These are phyloP conservation scores for Rutilus rutilus DNA, from an alignment of 2,113 vertebrate genomes.

Conservation along the genomic window DNA sequence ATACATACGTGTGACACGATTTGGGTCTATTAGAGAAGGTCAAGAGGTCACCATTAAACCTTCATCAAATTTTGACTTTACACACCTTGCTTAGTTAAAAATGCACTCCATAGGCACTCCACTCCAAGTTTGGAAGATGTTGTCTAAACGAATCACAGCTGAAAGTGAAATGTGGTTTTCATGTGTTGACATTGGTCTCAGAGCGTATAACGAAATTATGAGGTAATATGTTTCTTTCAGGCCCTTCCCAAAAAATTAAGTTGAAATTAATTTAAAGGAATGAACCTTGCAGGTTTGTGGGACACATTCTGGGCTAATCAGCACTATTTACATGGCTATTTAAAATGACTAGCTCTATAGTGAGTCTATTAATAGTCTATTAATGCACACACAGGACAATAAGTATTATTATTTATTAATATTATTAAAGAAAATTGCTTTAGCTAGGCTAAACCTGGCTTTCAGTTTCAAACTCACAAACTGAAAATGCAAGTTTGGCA, in stretches of 20 bases:
- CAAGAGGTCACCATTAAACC: not conserved
- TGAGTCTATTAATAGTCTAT: no score
- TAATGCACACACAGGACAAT: not conserved
- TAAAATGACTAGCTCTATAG: not conserved
- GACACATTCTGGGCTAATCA: no score
- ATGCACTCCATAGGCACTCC: not conserved
- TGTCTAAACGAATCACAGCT: conserved; percentile 12
- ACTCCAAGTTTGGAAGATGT: not conserved
- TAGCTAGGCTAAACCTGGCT: not conserved
- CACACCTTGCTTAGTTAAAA: not conserved
- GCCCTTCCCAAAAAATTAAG: no score
- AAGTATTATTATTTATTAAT: not conserved
- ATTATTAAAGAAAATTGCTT: not conserved
- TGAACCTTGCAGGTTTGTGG: no score
- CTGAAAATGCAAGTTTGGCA: not conserved
- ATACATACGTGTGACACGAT: not conserved
- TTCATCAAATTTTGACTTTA: not conserved
- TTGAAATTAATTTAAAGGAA: no score
- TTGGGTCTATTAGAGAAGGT: not conserved
- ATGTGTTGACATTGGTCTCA: not conserved
- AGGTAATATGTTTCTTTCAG: not conserved
- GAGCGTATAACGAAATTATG: not conserved
- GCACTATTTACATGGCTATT: not conserved
- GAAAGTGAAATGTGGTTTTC: conserved; percentile 4
- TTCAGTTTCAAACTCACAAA: not conserved